These are phyloP conservation scores for Anolis carolinensis DNA, from an alignment of 2,113 vertebrate genomes.

Conservation along the genomic window DNA sequence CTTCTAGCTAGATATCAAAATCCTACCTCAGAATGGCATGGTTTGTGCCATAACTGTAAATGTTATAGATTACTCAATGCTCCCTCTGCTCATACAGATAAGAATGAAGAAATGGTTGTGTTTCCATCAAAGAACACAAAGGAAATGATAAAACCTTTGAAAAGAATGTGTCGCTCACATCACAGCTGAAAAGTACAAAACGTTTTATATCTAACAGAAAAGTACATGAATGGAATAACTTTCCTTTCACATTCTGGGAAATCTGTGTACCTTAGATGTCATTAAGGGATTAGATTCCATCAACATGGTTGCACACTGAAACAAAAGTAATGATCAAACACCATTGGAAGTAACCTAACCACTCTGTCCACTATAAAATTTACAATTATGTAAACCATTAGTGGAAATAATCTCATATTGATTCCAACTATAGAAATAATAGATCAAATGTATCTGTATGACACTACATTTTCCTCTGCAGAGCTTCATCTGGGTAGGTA, in stretches of 20 bases:
- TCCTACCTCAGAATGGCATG: neutral
- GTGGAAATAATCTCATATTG: no score
- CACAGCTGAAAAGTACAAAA: neutral
- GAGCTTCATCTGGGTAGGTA: no score
- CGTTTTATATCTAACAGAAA: neutral
- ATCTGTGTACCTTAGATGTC: neutral
- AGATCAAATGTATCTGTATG: no score
- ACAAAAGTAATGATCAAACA: neutral
- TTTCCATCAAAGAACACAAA: neutral
- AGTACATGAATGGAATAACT: neutral
- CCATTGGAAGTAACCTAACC: neutral
- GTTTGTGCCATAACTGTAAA: neutral
- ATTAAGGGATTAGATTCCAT: constrained; percentile 2
- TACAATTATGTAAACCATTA: no score
- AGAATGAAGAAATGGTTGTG: neutral
- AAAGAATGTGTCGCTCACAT: neutral
- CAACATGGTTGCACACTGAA: neutral
- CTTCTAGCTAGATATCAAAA: neutral
- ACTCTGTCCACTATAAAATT: no score
- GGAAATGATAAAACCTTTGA: neutral
- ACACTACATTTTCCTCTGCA: no score
- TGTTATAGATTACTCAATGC: neutral
- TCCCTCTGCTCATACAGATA: neutral
- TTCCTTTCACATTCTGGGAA: neutral
- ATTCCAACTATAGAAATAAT: no score